phyloP scores from a whole-genome alignment of 1,140 invertebrate species.

The Diploscapter pachys region DNA sequence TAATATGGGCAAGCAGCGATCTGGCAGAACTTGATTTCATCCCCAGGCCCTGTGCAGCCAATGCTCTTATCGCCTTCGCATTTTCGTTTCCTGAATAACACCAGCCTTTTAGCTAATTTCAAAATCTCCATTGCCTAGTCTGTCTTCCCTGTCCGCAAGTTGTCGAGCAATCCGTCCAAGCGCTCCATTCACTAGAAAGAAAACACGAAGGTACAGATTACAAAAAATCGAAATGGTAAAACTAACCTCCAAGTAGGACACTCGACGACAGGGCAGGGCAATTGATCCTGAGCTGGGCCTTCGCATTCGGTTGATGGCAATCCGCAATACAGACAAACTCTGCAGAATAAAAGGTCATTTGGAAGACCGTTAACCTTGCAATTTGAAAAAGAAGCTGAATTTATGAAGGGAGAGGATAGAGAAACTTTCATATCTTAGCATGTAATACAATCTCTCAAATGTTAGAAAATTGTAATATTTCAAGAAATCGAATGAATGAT shows the following conservation, averaged over 20 bases:
- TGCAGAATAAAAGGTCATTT: slow-evolving; percentile 1
- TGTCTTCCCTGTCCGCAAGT: slow-evolving; percentile 39
- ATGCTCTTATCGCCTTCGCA: slow-evolving; percentile 19
- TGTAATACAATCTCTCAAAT: background rate
- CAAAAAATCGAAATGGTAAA: background rate
- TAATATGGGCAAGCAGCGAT: slow-evolving; percentile 38
- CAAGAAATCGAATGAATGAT: background rate
- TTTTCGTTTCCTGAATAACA: slow-evolving; percentile 30
- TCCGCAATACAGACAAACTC: slow-evolving; percentile 33
- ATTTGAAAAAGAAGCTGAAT: background rate
- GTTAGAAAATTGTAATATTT: slow-evolving; percentile 8
- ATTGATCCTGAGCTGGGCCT: slow-evolving; percentile 38
- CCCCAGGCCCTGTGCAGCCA: slow-evolving; percentile 20
- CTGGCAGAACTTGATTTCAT: slow-evolving; percentile 38
- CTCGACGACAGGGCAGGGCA: slow-evolving; percentile 23
- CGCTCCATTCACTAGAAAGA: slow-evolving; percentile 28
- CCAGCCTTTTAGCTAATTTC: background rate
- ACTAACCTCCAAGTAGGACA: slow-evolving; percentile 21
- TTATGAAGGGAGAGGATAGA: background rate
- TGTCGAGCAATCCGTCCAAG: slow-evolving; percentile 29
- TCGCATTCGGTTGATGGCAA: slow-evolving; percentile 25
- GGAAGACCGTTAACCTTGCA: background rate
- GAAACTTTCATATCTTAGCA: no score
- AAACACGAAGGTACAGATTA: background rate
- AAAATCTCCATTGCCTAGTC: slow-evolving; percentile 16